phyloP scores from a whole-genome alignment of 1,140 invertebrate species.

The Drosophila asahinai region DNA sequence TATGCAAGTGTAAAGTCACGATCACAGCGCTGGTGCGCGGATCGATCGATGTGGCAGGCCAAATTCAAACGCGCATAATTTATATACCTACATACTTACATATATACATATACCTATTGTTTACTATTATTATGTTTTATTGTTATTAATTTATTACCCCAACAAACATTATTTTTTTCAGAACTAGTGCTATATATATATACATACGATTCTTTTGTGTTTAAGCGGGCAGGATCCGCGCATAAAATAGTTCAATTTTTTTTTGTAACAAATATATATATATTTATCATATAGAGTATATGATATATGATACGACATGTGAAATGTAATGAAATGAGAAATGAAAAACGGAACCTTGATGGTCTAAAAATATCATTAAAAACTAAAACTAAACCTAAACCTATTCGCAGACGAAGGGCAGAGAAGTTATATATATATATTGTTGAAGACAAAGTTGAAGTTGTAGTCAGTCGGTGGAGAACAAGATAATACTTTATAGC shows the following conservation, averaged over 20 bases:
- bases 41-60: conserved; percentile 71
- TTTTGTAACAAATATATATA: conserved; percentile 36
- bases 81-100: conserved; percentile 25
- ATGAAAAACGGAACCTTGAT: conserved; percentile 75
- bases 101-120: conserved; percentile 22
- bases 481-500: conserved; percentile 73
- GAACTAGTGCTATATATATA: conserved; percentile 33
- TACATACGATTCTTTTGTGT: conserved; percentile 57
- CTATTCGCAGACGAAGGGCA: conserved; percentile 5
- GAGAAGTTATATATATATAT: conserved; percentile 26
- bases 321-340: conserved; percentile 41
- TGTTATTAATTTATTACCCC: conserved; percentile 77
- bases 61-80: conserved; percentile 76
- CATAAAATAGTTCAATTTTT: conserved; percentile 45
- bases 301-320: conserved; percentile 30
- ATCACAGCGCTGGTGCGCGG: conserved; percentile 67
- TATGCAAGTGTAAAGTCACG: conserved; percentile 55
- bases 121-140: conserved; percentile 75
- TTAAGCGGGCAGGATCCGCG: conserved; percentile 78
- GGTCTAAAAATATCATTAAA: conserved; percentile 84
- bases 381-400: conserved; percentile 4
- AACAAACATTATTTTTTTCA: conserved; percentile 47
- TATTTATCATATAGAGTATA: conserved; percentile 1
- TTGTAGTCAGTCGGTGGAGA: conserved; percentile 9
- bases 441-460: conserved; percentile 55